Base-by-base conservation (phyloP, 2,797 vertebrate genomes). In the Choloepus didactylus region DNA sequence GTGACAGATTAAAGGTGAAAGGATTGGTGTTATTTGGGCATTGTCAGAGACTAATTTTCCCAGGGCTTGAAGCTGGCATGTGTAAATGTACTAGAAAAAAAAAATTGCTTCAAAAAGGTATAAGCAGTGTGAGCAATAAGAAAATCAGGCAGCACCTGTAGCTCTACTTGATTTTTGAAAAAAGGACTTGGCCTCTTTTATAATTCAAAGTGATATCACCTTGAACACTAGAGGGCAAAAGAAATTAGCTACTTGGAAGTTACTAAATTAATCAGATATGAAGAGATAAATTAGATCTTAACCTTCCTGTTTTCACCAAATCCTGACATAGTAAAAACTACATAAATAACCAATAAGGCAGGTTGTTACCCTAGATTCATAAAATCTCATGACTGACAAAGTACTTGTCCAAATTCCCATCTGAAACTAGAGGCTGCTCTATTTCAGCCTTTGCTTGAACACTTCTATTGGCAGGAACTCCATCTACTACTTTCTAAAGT, bases 201-300 rank as follows among this genome's bases (percentile, higher is more conserved):
- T 25, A 11, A 3, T 0, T 2, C 3, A 6, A 15, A 41, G 41
- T 5, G 0, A 0, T 16, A 18, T 9, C 0, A 0, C 46, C 75
- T 29, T 2, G 19, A 2, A 2, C 0, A 41, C 64, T 4, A 41
- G n/a, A 49, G 7, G 49, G 12, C 38, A 19, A 38, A 29, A 12
- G 25, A 31, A 23, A n/a, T 3, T 0, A 54, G 62, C 80, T 9
- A 2, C 91, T 27, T 9, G 49, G 31, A 27, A 16, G 70, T 31
- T 12, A 51, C 66, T 0, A 9, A 8, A 15, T 35, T 15, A 18
- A 54, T 27, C 23, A 3, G 21, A 16, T 0, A 14, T 0, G 31
- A 56, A 44, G 88, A 67, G 23, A 9, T 21, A 8, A 44, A 38
- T 10, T 25, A 70, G 70, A 14, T n/a, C 38, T 44, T 23, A 51